These are phyloP conservation scores for Platorchestia sp. DNA, from an alignment of 1,140 invertebrate genomes.

Conservation along the genomic window DNA sequence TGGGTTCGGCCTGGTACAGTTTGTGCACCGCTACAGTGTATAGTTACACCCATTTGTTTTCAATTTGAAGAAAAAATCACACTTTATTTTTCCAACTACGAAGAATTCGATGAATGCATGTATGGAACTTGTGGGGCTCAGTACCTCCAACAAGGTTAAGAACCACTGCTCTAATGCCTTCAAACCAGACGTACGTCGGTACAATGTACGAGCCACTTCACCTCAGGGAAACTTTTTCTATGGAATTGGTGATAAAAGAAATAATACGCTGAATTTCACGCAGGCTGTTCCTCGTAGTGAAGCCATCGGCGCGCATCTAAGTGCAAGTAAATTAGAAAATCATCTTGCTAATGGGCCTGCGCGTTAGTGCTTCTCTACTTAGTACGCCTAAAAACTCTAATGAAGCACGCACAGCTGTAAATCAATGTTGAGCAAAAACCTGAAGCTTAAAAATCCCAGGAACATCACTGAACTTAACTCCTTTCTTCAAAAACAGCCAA, in stretches of 20 bases:
- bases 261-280: neutral
- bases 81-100: no score
- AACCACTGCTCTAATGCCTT: neutral
- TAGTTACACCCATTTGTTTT: no score
- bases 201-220: neutral
- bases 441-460: neutral
- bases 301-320: neutral
- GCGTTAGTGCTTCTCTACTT: neutral
- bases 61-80: no score
- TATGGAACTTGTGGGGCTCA: no score
- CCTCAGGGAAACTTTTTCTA: neutral
- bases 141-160: no score
- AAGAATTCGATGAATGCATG: no score
- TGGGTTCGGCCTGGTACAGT: no score
- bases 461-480: neutral
- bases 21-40: no score
- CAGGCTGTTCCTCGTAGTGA: neutral
- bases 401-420: neutral
- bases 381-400: neutral
- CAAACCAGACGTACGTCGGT: neutral
- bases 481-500: no score
- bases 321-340: neutral
- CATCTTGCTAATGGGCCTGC: neutral
- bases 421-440: neutral
- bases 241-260: neutral